Base-by-base conservation (phyloP, 2,888 invertebrate species). In the Allophyes oxyacanthae region DNA sequence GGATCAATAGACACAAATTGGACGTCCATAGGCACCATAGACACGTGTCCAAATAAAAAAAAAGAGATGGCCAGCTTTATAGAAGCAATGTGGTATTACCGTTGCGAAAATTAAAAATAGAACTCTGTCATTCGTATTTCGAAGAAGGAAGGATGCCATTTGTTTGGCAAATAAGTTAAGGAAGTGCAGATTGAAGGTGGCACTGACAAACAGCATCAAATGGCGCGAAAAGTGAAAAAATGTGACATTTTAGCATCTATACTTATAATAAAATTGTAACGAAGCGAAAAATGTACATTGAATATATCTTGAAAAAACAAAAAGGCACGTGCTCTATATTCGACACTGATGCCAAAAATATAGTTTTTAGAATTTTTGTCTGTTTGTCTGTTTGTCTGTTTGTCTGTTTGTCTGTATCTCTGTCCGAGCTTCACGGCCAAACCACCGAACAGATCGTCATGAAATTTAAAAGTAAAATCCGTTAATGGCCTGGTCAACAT, bases 201-300 rank as follows among this genome's bases (percentile, higher is more conserved):
- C 81, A 84, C 85, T 74, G 77, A 76, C 88, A 88, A 92, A 91
- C 88, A 88, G 85, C 84, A 91, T 92, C 90, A 92, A 94, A 94
- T 93, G 93, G 92, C 88, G 91, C 92, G 92, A 92, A 90, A 88
- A 86, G 81, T 78, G 84, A 84, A 90, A 88, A 91, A 91, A 88
- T 82, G 81, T 89, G 89, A 86, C 90, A 86, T 84, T 86, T 77
- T 83, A 81, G 87, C 89, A 90, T n/a, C n/a, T n/a, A n/a, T n/a
- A n/a, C n/a, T n/a, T n/a, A n/a, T n/a, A n/a, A n/a, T n/a, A n/a
- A n/a, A n/a, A n/a, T n/a, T n/a, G n/a, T n/a, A n/a, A n/a, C n/a
- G n/a, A n/a, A n/a, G n/a, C n/a, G n/a, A n/a, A n/a, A n/a, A n/a
- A n/a, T n/a, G n/a, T n/a, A n/a, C n/a, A n/a, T n/a, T n/a, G n/a